Evolutionary conservation across 2,113 vertebrate species (phyloP), one percentile per base, ranked within the genome.

Genomic region (Chaetops frenatus): DNA sequence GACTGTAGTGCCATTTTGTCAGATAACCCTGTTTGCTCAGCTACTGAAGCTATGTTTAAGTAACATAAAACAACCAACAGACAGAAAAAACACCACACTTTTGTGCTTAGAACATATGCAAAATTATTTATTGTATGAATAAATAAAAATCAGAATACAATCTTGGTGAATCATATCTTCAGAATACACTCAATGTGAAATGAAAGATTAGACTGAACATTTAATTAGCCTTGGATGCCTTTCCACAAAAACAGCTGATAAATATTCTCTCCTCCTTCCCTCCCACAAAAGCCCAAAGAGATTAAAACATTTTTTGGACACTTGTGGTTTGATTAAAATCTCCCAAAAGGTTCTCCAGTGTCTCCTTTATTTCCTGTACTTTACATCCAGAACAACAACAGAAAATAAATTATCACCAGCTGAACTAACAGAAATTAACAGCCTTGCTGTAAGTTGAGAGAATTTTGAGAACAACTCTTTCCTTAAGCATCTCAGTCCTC

Each of bases 331-430:
- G 40, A 81, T 95, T 35, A 79, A 94, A 93, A 54, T 70, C 66
- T 94, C 83, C 86, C 86, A 33, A 86, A 96, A 92, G 40, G 36
- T 90, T 95, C 61, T 91, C 51, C 64, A 66, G 42, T 54, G 83
- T 95, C 88, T 96, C 67, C 67, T 84, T 61, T 9, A 7, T 85
- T 97, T 96, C 94, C 87, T 90, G 93, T 90, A 45, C 67, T 88
- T 81, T 50, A 50, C 31, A 71, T 69, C 65, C 88, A 97, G 45
- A 62, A 81, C 62, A 69, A 80, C 58, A 88, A 56, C 38, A 93
- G 47, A 69, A 69, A 61, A 53, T 53, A 60, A 61, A 69, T 45
- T 45, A 61, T n/a, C 61, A 20, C 54, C 84, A 86, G 38, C 73
- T 70, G 64, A 54, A 61, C 48, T 24, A 86, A 78, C 47, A 70